phyloP scores from a whole-genome alignment of 2,888 invertebrate genomes.

The Trachelus iudaicus region DNA sequence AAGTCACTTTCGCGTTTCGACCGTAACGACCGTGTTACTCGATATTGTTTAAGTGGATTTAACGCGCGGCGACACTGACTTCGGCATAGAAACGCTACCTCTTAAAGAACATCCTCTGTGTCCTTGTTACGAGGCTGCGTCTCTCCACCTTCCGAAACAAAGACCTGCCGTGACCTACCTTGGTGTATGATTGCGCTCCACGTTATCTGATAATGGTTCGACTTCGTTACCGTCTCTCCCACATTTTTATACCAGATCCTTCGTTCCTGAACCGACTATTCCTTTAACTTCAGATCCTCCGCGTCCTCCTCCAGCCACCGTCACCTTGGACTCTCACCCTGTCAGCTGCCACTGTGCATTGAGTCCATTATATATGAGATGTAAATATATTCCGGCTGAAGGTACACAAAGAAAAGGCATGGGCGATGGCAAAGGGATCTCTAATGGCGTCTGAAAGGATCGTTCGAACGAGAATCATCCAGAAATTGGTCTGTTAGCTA shows the following conservation, averaged over 20 bases:
- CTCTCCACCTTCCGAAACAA: neutral
- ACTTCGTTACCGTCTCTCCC: neutral
- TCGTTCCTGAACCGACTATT: neutral
- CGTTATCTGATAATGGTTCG: neutral
- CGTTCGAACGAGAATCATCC: neutral
- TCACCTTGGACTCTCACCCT: neutral
- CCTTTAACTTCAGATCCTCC: neutral
- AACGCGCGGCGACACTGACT: neutral
- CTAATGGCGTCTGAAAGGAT: neutral
- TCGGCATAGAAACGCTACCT: neutral
- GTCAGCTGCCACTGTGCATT: neutral
- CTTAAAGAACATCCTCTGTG: neutral
- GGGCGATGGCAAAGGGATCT: neutral
- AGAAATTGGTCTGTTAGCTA: neutral
- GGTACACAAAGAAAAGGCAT: constrained; percentile 2
- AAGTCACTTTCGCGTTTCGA: neutral
- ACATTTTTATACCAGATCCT: neutral
- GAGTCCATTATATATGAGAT: constrained; percentile 7
- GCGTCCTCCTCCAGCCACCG: neutral
- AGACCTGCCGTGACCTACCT: neutral
- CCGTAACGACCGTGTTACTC: neutral
- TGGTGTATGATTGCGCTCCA: neutral
- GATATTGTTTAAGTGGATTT: neutral
- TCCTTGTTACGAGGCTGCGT: neutral
- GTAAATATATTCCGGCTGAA: constrained; percentile 10